Evolutionary conservation across 2,888 invertebrate species (phyloP), one percentile per base, ranked within the genome.

Genomic region (Strigamia crassipes): DNA sequence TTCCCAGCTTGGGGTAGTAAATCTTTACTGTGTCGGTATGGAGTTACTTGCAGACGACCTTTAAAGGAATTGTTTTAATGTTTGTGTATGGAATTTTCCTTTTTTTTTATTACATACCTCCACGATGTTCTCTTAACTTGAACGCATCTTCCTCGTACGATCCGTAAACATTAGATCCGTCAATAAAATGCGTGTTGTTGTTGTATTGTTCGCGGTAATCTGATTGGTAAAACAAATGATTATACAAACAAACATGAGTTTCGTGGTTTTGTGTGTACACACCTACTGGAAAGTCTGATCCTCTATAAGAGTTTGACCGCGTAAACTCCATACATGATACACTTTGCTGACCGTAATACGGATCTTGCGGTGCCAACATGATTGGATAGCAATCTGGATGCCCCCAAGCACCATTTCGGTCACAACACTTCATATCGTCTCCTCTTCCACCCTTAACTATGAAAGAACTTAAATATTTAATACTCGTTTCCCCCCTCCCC

Each of bases 1-100:
- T 78, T 51, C 8, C 38, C 42, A 15, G 56, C 82, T 18, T 66
- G 66, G 8, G 96, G 96, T 61, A 96, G 88, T 84, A 96, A 89
- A 86, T 96, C 96, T 87, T 95, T 96, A n/a, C 78, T 23, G 21
- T 82, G 82, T 10, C 12, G 41, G 15, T 79, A 80, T 21, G 23
- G 78, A 8, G 83, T 81, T 12, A 42, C 46, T 23, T 51, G 56
- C 9, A 83, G 31, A 0, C 80, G 78, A n/a, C 83, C 83, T 83
- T 83, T n/a, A 21, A 34, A 34, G 4, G 34, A 34, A 5, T 34
- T 34, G 3, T 34, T 34, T 34, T 34, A 34, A 34, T 34, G 3
- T 34, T 34, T 34, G n/a, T 34, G 34, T 3, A 6, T 5, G 6
- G 6, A 34, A 34, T 34, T 34, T 34, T 34, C 6, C 6, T 77